Evolutionary conservation across 2,888 invertebrate genomes (phyloP), one percentile per base, ranked within the genome.

Genomic region (Drosophila mayaguana): DNA sequence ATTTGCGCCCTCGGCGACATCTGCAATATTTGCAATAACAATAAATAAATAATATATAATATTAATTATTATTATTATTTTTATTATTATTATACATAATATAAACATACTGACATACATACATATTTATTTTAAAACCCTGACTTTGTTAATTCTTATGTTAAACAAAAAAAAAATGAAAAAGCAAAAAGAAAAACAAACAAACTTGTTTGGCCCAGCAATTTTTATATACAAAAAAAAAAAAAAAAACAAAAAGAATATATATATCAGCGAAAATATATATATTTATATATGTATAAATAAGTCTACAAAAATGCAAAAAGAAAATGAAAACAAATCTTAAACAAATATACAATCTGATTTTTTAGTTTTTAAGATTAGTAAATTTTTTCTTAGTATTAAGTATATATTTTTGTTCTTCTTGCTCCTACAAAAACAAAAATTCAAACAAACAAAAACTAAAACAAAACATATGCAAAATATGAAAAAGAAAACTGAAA

Each of bases 331-430:
- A 71, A 80, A 68, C 73, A 76, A 89, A 84, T 87, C 67, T 88
- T 72, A 86, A 83, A 80, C 75, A 90, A 89, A 82, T 83, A 84
- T 89, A 87, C 85, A 91, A 91, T 90, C 90, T 88, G 88, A 90
- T 85, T 91, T 85, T 85, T 91, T 91, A 91, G 84, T 88, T 82
- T 81, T 67, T 90, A 91, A 91, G 90, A 70, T 63, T 91, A 91
- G 91, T 88, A 90, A 91, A 91, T 91, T 91, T 92, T 91, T 91
- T 92, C 79, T 72, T 92, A 91, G 88, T 78, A 78, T 85, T 88
- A 85, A 89, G 90, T 85, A 77, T 89, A 89, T 77, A 83, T 90
- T 81, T 78, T 81, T 80, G 72, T 83, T 83, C 80, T 82, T 85
- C 89, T 90, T 89, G 81, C 83, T 82, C 87, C 80, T 80, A 72